A percentile compares a stretch with the other conserved stretches of the same genome.
Evolutionary conservation across 2,797 vertebrate species (phyloP).

Genomic region (Antennarius maculatus): DNA sequence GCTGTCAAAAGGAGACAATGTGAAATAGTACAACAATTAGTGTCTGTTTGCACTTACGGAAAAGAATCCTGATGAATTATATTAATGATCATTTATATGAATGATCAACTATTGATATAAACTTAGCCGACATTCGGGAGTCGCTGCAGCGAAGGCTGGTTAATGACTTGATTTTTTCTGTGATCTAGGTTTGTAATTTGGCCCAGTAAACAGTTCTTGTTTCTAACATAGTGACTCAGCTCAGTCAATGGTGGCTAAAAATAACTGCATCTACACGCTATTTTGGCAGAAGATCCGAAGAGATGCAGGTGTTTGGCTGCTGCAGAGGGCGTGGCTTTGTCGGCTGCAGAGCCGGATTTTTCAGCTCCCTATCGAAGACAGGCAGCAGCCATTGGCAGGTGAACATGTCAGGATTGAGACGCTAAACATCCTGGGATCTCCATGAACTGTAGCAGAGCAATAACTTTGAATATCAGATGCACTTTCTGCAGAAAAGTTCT

Average conservation of each 20-base stretch:
- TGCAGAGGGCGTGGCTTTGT: conserved; percentile 4
- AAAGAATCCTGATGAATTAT: too few relatives aligned
- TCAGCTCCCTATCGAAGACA: too few relatives aligned
- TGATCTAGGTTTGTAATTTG: conserved; percentile 9
- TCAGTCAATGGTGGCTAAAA: not conserved
- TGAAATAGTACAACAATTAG: too few relatives aligned
- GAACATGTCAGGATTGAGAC: not conserved
- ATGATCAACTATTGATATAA: too few relatives aligned
- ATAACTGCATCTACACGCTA: not conserved
- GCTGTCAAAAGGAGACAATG: too few relatives aligned
- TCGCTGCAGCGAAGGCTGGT: too few relatives aligned
- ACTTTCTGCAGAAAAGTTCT: too few relatives aligned
- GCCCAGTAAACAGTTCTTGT: not conserved
- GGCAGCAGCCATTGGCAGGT: not conserved
- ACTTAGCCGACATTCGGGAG: too few relatives aligned
- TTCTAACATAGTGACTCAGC: not conserved
- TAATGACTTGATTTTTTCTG: not conserved
- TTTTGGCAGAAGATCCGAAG: not conserved
- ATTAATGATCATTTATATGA: too few relatives aligned
- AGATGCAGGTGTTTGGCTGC: not conserved
- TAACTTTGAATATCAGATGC: not conserved
- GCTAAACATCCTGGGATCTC: not conserved
- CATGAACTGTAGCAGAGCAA: not conserved
- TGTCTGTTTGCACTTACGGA: too few relatives aligned
- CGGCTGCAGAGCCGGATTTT: not conserved